phyloP scores from a whole-genome alignment of 2,888 invertebrate species.

The Philereme vetulata region DNA sequence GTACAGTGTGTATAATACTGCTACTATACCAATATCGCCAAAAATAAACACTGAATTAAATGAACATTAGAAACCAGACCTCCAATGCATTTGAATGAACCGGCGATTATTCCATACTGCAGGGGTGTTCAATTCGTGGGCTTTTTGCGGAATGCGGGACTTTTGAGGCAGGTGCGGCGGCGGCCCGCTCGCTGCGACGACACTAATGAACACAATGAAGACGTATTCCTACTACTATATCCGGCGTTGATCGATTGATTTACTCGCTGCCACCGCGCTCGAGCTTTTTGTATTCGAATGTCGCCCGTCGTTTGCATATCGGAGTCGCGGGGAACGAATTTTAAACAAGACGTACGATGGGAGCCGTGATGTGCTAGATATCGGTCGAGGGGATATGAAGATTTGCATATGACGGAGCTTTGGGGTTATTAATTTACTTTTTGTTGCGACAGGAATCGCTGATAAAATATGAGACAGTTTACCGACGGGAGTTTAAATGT shows the following conservation, averaged over 20 bases:
- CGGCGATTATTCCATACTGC: slow-evolving; percentile 38
- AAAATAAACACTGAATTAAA: not conserved
- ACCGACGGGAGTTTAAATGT: slow-evolving; percentile 30
- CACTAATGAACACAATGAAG: slow-evolving; percentile 84
- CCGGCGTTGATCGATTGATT: slow-evolving; percentile 84
- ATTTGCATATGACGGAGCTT: slow-evolving; percentile 71
- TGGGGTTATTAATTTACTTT: slow-evolving; percentile 55
- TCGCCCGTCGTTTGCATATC: slow-evolving; percentile 80
- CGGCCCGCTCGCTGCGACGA: slow-evolving; percentile 54
- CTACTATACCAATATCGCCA: no score
- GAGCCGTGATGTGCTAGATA: slow-evolving; percentile 66
- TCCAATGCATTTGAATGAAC: slow-evolving; percentile 33
- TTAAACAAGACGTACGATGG: slow-evolving; percentile 72
- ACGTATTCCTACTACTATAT: slow-evolving; percentile 79
- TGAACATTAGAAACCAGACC: slow-evolving; percentile 16
- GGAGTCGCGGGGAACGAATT: slow-evolving; percentile 73
- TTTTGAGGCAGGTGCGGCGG: slow-evolving; percentile 70
- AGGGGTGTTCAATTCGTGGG: slow-evolving; percentile 59
- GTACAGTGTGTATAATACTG: no score
- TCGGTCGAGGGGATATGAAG: slow-evolving; percentile 59
- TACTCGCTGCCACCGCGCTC: slow-evolving; percentile 82
- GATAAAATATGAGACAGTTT: slow-evolving; percentile 31
- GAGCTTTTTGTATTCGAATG: slow-evolving; percentile 83
- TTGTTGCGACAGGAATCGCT: slow-evolving; percentile 42
- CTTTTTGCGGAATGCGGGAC: slow-evolving; percentile 71